Evolutionary conservation across 1,140 invertebrate species (phyloP), one percentile per base, ranked within the genome.

Genomic region (Scylla paramamosain): DNA sequence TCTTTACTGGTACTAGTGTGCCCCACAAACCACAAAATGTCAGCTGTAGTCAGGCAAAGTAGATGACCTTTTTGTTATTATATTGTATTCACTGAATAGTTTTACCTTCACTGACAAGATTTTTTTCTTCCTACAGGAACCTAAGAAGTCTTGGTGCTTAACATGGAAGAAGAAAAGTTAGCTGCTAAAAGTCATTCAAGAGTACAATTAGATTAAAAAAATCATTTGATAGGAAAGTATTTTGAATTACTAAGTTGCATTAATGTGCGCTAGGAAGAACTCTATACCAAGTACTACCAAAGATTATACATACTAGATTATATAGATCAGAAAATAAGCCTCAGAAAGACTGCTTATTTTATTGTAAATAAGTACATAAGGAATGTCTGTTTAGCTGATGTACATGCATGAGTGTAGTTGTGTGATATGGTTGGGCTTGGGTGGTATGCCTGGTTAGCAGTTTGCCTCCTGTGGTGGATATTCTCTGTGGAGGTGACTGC

Each of bases 391-490:
- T 12, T 32, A 87, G 84, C 28, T 6, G 16, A 8, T 87, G 31
- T 87, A 4, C 6, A 87, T 46, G 12, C 6, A 46, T 31, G 39
- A 10, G 28, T 92, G 93, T 46, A 86, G 29, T 1, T n/a, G 52
- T 29, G 87, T 52, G 82, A 91, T 77, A 91, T 95, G 94, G 90
- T 95, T 46, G 91, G 84, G 83, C 77, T 92, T 39, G 91, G 82
- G 46, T 95, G 94, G 89, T 95, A 92, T 92, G 94, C 52, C 7
- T 95, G 94, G 94, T 31, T 95, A 91, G 90, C 87, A 84, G 91
- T 88, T 46, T 95, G 94, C 59, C 32, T 95, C 32, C 48, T 92
- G 52, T 95, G 94, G 94, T 95, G 94, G 94, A 84, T 95, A 39
- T 25, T 95, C 28, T 95, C 91, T 12, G 94, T 88, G 67, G 94